Base-by-base conservation (phyloP, 1,140 invertebrate genomes). In the Anastrepha ludens region DNA sequence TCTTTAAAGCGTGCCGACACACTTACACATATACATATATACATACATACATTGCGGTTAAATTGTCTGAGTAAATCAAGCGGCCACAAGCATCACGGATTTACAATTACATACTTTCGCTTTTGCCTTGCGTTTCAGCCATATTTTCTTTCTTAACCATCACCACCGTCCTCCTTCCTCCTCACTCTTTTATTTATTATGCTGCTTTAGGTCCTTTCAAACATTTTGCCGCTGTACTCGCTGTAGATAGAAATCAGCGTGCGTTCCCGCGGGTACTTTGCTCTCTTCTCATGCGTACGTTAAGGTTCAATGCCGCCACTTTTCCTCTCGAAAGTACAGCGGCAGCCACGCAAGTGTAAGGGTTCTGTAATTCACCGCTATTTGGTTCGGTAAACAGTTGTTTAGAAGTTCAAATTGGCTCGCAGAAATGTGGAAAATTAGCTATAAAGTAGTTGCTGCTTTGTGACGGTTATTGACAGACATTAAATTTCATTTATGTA, bases 371-470 rank as follows among this genome's bases (percentile, higher is more conserved):
- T 74, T 74, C 44, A 41, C 41, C 6, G 39, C 67, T 74, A 47
- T 41, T 74, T 74, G 41, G 41, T 3, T 47, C 17, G 8, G 41
- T 11, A 44, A 44, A 47, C 11, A 41, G 67, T 41, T 47, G 39
- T 74, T 41, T 44, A 3, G 41, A 74, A 74, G 67, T 74, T 74
- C 67, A 74, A 62, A 17, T 11, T 62, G 60, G 60, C 60, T 13
- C 0, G 60, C 17, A 17, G 17, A 74, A 74, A 44, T 74, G 67
- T 74, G 41, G 41, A 44, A 44, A 74, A 74, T 74, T 74, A 74
- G 67, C 67, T 47, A 74, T 74, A 74, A 74, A 74, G 17, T 15
- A 47, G 15, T 47, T 8, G 67, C 7, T 13, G 29, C 39, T 67
- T 67, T 41, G 64, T 67, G 3, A 11, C n/a, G 64, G 5, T 65